These are phyloP conservation scores for Coreoperca whiteheadi DNA, from an alignment of 2,113 vertebrate genomes.

Conservation along the genomic window DNA sequence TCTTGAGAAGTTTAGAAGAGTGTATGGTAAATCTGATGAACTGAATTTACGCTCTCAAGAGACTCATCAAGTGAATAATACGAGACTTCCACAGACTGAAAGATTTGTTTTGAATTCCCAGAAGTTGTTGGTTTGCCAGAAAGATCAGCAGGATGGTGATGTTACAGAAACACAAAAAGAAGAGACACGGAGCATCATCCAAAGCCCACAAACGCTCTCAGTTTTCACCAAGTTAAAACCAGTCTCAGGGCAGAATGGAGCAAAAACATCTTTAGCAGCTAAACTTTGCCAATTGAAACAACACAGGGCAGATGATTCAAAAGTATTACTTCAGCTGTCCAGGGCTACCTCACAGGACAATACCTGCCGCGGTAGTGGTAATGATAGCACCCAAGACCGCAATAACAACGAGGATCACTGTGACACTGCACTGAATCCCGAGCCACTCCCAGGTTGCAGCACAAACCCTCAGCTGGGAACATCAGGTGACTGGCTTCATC, in stretches of 20 bases:
- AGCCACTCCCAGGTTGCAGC: neutral
- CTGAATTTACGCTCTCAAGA: slow-evolving; percentile 16
- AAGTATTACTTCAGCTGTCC: slow-evolving; percentile 16
- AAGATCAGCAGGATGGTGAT: slow-evolving; percentile 14
- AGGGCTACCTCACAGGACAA: slow-evolving; percentile 16
- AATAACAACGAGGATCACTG: slow-evolving; percentile 24
- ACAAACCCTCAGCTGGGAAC: neutral
- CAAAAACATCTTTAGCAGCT: slow-evolving; percentile 85
- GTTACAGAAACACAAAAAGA: slow-evolving; percentile 5
- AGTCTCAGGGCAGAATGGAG: slow-evolving; percentile 31
- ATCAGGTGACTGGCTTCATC: slow-evolving; percentile 86
- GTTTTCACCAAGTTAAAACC: slow-evolving; percentile 65
- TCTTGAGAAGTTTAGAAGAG: slow-evolving; percentile 92
- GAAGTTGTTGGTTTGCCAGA: neutral
- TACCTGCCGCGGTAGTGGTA: neutral
- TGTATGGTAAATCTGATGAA: slow-evolving; percentile 79
- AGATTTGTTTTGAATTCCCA: neutral
- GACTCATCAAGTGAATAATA: neutral
- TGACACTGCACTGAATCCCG: neutral
- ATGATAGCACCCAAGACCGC: slow-evolving; percentile 16
- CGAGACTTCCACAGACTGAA: neutral
- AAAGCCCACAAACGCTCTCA: slow-evolving; percentile 55
- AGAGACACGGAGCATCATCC: neutral
- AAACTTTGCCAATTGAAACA: slow-evolving; percentile 89
- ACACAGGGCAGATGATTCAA: slow-evolving; percentile 49